These are phyloP conservation scores for Papilio demoleus DNA, from an alignment of 2,888 invertebrate genomes.

Conservation along the genomic window DNA sequence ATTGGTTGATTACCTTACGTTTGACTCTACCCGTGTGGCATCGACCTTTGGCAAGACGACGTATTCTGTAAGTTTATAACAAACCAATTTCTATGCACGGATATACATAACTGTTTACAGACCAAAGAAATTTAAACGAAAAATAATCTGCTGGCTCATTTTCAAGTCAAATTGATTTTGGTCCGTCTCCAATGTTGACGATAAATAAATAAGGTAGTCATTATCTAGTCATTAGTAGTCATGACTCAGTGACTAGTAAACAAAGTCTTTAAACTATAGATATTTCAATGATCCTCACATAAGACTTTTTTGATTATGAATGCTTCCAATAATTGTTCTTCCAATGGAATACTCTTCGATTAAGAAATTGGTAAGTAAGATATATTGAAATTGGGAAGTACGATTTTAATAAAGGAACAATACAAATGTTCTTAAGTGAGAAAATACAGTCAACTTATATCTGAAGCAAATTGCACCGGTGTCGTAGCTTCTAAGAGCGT, in stretches of 20 bases:
- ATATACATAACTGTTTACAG: background rate
- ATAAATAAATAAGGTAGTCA: slow-evolving; percentile 6
- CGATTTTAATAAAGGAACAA: too few relatives aligned
- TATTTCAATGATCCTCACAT: background rate
- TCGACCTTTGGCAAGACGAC: slow-evolving; percentile 2
- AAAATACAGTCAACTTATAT: too few relatives aligned
- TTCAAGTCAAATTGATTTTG: slow-evolving; percentile 7
- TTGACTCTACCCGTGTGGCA: background rate
- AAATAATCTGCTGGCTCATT: slow-evolving; percentile 19
- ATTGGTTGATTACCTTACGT: background rate
- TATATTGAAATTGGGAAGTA: too few relatives aligned
- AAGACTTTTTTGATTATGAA: background rate
- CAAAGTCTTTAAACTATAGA: background rate
- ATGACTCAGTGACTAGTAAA: background rate
- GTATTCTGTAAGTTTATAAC: background rate
- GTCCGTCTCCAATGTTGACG: background rate
- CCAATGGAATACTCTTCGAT: background rate
- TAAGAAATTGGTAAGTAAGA: background rate
- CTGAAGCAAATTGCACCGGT: too few relatives aligned
- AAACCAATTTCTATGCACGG: slow-evolving; percentile 3
- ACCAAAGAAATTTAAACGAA: background rate
- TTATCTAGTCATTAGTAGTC: too few relatives aligned
- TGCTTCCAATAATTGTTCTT: background rate
- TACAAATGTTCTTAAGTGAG: too few relatives aligned
- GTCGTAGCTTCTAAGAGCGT: too few relatives aligned